Evolutionary conservation across 2,888 invertebrate species (phyloP).

Genomic region (Amiota communis): DNA sequence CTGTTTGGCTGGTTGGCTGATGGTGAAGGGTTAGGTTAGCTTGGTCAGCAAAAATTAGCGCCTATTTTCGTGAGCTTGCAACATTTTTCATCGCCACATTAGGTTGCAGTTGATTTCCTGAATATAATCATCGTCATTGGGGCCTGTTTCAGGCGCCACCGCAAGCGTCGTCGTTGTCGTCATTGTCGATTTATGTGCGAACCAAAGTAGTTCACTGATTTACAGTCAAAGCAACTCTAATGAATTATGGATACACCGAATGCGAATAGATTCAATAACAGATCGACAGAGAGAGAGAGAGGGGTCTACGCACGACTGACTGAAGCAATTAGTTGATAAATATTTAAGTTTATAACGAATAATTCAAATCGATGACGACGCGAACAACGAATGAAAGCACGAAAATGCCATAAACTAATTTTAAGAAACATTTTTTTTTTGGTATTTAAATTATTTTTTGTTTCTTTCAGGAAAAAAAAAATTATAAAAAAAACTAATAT

Average conservation of each 20-base stretch:
- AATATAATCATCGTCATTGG: not conserved
- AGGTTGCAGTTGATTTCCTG: too few relatives aligned
- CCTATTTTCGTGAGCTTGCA: not conserved
- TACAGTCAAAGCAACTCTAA: conserved; percentile 7
- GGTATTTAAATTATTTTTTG: conserved; percentile 9
- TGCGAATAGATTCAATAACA: too few relatives aligned
- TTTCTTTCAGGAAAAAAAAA: not conserved
- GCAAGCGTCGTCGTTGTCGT: not conserved
- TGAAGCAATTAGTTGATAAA: conserved; percentile 27
- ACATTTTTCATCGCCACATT: not conserved
- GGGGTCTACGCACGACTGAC: not conserved
- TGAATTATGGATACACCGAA: conserved; percentile 19
- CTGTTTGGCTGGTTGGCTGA: not conserved
- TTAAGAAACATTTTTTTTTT: not conserved
- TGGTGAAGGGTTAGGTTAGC: not conserved
- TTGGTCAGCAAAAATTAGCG: conserved; percentile 25
- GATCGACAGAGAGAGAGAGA: not conserved
- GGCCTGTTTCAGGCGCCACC: not conserved
- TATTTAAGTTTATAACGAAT: conserved; percentile 17
- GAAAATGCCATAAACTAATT: conserved; percentile 11
- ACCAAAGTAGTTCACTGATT: conserved; percentile 14
- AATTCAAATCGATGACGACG: conserved; percentile 5
- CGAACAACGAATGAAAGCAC: not conserved
- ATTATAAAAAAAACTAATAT: conserved; percentile 45
- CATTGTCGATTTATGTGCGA: conserved; percentile 10